Evolutionary conservation across 2,888 invertebrate genomes (phyloP).

Genomic region (Catocala sponsa): DNA sequence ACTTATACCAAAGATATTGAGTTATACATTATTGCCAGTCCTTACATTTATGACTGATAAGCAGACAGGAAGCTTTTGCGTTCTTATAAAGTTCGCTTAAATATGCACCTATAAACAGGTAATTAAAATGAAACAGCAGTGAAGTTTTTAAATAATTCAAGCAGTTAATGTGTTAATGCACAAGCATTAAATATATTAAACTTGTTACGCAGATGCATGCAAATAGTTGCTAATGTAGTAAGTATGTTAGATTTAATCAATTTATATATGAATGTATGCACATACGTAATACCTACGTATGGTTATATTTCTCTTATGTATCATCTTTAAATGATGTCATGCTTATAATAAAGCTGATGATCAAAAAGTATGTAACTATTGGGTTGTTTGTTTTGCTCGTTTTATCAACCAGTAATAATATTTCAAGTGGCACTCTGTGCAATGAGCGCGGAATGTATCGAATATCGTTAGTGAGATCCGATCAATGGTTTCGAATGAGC

Average conservation of each 20-base stretch:
- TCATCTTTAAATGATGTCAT: conserved; percentile 48
- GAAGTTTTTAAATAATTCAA: no score
- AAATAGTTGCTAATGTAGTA: conserved; percentile 11
- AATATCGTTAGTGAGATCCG: conserved; percentile 3
- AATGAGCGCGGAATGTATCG: conserved; percentile 7
- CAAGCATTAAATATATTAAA: not conserved
- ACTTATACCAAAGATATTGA: no score
- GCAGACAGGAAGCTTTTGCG: no score
- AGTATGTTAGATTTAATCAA: not conserved
- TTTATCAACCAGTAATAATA: conserved; percentile 20
- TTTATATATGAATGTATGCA: not conserved
- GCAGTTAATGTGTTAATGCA: no score
- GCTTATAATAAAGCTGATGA: conserved; percentile 39
- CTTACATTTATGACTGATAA: no score
- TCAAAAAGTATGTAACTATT: conserved; percentile 35
- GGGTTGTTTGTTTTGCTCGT: conserved; percentile 35
- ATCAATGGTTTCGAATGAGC: conserved; percentile 1
- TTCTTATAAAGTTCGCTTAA: not conserved
- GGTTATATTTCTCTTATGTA: conserved; percentile 24
- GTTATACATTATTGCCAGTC: no score
- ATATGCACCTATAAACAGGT: not conserved
- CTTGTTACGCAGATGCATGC: conserved; percentile 30
- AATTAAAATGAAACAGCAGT: no score
- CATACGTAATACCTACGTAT: conserved; percentile 17
- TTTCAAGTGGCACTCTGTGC: conserved; percentile 30